Evolutionary conservation across 1,140 invertebrate species (phyloP), one percentile per base, ranked within the genome.

Genomic region (Globodera rostochiensis): DNA sequence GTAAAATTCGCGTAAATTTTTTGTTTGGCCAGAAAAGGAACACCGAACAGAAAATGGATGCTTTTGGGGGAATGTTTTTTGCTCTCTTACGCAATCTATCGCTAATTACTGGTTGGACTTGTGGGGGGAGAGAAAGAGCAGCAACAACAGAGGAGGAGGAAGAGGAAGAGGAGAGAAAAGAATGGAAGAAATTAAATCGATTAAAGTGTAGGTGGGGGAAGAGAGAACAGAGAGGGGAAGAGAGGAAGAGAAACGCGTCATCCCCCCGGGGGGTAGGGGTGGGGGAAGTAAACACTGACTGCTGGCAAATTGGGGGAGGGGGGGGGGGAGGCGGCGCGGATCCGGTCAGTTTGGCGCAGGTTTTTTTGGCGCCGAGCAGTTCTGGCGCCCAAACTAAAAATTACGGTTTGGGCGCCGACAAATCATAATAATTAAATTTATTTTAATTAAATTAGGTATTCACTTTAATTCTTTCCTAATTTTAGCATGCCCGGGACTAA

Each of bases 21-120:
- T 36, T 36, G 36, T 36, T 36, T 36, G 36, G 36, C 36, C 36
- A 1, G 36, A 36, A 36, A 36, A 36, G 36, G 36, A 4, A 36
- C 69, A 71, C 8, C 21, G n/a, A 36, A 71, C 5, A 45, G n/a
- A 47, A 15, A 47, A 71, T 69, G 8, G 67, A 45, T 69, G 67
- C 8, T 69, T 21, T 21, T 7, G n/a, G 19, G 15, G 7, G 1
- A 69, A 69, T 8, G 7, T 15, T 7, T 11, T 45, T 77, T 60
- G 57, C 15, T 45, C 73, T 74, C 15, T 74, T 74, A 47, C 73
- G 45, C 4, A 74, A 74, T 74, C 19, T 74, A 46, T 74, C 60
- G 73, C 11, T 13, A 53, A 53, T 53, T 53, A 53, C 7, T 53
- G 7, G 50, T 11, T 7, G 21, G 67, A 70, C 11, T 8, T 25